Percentiles rank a stretch among this genome's conserved stretches.
phyloP scores from a whole-genome alignment of 2,113 vertebrate genomes.

The Miniopterus natalensis region DNA sequence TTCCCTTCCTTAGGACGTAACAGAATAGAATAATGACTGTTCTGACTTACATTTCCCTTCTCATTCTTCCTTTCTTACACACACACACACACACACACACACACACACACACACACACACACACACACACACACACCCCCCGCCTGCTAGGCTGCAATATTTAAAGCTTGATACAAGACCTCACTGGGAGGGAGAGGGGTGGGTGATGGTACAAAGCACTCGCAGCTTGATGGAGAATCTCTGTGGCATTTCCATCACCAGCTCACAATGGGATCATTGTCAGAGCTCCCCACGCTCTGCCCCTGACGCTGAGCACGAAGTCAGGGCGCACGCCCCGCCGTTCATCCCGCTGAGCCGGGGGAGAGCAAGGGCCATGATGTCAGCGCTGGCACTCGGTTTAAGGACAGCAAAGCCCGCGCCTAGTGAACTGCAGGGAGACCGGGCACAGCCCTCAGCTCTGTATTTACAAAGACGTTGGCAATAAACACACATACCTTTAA shows the following conservation, averaged over 20 bases:
- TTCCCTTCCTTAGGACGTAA: neutral
- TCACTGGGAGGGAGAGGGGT: neutral
- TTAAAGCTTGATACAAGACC: neutral
- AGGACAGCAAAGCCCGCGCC: neutral
- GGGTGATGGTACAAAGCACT: neutral
- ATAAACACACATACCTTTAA: constrained; percentile 2
- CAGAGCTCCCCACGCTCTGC: constrained; percentile 12
- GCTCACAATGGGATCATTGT: constrained; percentile 34
- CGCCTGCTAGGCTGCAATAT: neutral
- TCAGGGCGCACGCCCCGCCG: neutral
- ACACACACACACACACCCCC: too few species aligned
- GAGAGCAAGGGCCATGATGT: constrained; percentile 24
- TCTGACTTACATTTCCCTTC: neutral
- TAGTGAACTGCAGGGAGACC: neutral
- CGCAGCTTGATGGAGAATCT: neutral
- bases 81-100: too few species aligned
- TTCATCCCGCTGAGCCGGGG: constrained; percentile 43
- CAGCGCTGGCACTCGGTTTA: constrained; percentile 25
- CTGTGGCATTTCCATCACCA: neutral
- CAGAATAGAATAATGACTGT: neutral
- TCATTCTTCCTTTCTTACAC: too few species aligned
- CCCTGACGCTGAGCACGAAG: neutral
- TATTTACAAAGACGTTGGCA: constrained; percentile 53
- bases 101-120: too few species aligned
- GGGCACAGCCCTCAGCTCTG: neutral